Evolutionary conservation across 1,140 invertebrate species (phyloP).

Genomic region (Drosophila parvula): DNA sequence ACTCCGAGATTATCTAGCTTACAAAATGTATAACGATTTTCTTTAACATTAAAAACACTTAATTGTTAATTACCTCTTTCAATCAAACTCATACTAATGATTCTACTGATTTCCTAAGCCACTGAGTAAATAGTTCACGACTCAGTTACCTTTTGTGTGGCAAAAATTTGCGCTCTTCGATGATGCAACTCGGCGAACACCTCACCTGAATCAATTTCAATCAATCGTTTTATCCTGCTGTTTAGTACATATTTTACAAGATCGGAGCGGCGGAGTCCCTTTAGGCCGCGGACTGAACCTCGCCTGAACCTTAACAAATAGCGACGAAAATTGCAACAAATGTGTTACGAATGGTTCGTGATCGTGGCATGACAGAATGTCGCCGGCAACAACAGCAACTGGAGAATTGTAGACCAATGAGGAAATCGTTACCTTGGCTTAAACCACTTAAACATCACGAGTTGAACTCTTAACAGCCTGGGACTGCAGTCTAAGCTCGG

Average conservation of each 20-base stretch:
- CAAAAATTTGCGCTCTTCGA: conserved; percentile 3
- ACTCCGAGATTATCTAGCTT: too few relatives aligned
- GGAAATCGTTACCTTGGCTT: conserved; percentile 77
- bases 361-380: conserved; percentile 80
- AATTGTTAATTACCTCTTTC: neutral
- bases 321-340: conserved; percentile 82
- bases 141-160: neutral
- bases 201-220: neutral
- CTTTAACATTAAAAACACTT: too few relatives aligned
- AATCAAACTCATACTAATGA: neutral
- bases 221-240: conserved; percentile 37
- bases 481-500: conserved; percentile 41
- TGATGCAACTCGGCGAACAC: conserved; percentile 21
- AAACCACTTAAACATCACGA: conserved; percentile 79
- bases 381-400: conserved; percentile 61
- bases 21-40: too few relatives aligned
- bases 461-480: conserved; percentile 81
- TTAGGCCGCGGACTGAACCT: conserved; percentile 42
- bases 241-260: conserved; percentile 72
- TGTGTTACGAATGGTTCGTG: conserved; percentile 81
- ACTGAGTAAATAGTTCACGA: neutral
- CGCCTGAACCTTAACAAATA: conserved; percentile 78
- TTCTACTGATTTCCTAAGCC: neutral
- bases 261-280: conserved; percentile 28
- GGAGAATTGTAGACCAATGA: conserved; percentile 71